Conservation (phyloP, 2,888 invertebrate genomes). For the Mesoligia furuncula region DNA sequence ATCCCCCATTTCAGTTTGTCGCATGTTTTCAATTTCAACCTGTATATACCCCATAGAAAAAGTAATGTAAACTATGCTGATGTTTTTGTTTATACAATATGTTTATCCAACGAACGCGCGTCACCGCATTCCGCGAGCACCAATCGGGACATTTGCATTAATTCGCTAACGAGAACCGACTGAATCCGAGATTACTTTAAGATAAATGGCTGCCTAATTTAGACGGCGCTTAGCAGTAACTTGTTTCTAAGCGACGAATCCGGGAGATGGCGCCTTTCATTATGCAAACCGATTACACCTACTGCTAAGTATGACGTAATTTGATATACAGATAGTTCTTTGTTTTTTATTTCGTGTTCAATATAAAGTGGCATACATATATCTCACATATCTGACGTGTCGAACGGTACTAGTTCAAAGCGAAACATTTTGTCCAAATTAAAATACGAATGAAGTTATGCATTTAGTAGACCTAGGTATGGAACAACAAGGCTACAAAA, state of each 20-base stretch:
- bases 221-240: constrained; percentile 78
- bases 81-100: constrained; percentile 76
- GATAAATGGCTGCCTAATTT: constrained; percentile 78
- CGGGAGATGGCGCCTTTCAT: constrained; percentile 72
- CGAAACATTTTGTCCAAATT: neutral
- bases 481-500: neutral
- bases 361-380: neutral
- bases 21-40: too few species aligned
- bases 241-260: constrained; percentile 73
- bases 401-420: neutral
- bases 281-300: constrained; percentile 61
- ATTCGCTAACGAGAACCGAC: constrained; percentile 79
- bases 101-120: constrained; percentile 68
- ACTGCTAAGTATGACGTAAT: constrained; percentile 55
- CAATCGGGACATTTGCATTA: constrained; percentile 79
- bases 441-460: neutral
- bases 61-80: constrained; percentile 51
- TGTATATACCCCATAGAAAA: constrained; percentile 51
- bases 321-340: constrained; percentile 17
- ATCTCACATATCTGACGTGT: neutral
- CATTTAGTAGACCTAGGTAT: neutral
- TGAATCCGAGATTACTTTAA: constrained; percentile 76
- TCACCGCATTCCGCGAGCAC: constrained; percentile 77
- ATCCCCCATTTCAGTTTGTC: too few species aligned
- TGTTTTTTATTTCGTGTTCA: constrained; percentile 28